These are phyloP conservation scores for Uria lomvia DNA, from an alignment of 2,113 vertebrate genomes.

Conservation along the genomic window DNA sequence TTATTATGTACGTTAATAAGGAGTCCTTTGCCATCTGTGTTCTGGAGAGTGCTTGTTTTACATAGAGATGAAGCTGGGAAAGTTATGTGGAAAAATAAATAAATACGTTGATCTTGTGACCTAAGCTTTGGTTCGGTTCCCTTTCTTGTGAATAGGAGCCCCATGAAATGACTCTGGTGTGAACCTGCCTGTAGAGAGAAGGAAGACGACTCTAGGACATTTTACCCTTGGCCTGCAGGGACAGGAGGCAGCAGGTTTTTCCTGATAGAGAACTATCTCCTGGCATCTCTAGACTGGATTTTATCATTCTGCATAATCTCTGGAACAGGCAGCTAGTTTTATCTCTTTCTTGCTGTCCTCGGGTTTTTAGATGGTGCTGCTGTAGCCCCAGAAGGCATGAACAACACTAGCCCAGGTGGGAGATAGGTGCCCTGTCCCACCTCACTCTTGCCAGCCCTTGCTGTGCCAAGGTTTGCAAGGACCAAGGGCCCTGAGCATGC, in stretches of 20 bases:
- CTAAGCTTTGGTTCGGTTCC: not conserved
- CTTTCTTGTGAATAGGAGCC: not conserved
- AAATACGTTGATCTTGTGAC: not conserved
- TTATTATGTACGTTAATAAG: not conserved
- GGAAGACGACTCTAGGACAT: not conserved
- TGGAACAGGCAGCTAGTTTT: not conserved
- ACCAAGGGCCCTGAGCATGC: accelerated
- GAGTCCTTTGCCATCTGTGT: not conserved
- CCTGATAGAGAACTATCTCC: not conserved
- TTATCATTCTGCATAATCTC: not conserved
- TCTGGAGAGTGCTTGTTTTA: not conserved
- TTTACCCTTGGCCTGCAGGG: not conserved
- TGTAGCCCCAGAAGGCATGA: not conserved
- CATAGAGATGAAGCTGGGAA: not conserved
- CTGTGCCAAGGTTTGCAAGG: not conserved
- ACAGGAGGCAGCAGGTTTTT: not conserved
- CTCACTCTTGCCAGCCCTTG: not conserved
- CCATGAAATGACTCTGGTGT: accelerated
- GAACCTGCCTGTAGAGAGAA: not conserved
- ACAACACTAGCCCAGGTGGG: not conserved
- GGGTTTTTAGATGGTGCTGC: not conserved
- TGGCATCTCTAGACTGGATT: not conserved
- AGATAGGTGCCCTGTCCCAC: not conserved
- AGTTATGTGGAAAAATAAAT: not conserved
- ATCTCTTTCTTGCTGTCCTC: not conserved